A percentile compares a stretch with the other conserved stretches of the same genome.
Evolutionary conservation across 2,888 invertebrate species (phyloP).

Genomic region (Incurvaria masculella): DNA sequence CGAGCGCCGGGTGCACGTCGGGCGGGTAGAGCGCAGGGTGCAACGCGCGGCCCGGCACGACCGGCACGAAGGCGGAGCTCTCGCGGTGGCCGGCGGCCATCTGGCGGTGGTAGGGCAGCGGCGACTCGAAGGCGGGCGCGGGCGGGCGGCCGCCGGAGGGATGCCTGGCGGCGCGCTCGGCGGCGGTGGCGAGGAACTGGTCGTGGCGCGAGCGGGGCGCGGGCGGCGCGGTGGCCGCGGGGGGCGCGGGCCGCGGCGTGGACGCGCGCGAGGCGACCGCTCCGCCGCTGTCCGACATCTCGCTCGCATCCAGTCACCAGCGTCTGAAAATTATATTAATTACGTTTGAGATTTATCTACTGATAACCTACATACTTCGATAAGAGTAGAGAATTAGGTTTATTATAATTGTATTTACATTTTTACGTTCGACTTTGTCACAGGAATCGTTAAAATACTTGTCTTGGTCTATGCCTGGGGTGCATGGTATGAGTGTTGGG

Average conservation of each 20-base stretch:
- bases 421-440: too few relatives aligned
- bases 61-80: conserved; percentile 84
- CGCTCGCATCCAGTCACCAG: conserved; percentile 15
- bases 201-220: conserved; percentile 56
- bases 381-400: too few relatives aligned
- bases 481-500: too few relatives aligned
- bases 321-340: too few relatives aligned
- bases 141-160: conserved; percentile 52
- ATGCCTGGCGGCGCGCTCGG: conserved; percentile 41
- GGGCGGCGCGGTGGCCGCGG: conserved; percentile 36
- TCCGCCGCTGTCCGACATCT: conserved; percentile 50
- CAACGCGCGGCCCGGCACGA: conserved; percentile 74
- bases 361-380: too few relatives aligned
- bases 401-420: too few relatives aligned
- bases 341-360: too few relatives aligned
- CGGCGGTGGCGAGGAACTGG: conserved; percentile 57
- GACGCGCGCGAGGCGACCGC: conserved; percentile 46
- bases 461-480: too few relatives aligned
- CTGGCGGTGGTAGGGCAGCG: conserved; percentile 65
- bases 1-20: conserved; percentile 66
- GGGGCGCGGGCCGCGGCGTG: conserved; percentile 47
- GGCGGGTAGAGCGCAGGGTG: conserved; percentile 70
- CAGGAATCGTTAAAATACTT: too few relatives aligned
- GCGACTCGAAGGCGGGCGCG: conserved; percentile 59
- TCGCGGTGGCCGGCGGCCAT: conserved; percentile 65